Conservation (phyloP, 2,888 invertebrate species). For the Pteria penguin region DNA sequence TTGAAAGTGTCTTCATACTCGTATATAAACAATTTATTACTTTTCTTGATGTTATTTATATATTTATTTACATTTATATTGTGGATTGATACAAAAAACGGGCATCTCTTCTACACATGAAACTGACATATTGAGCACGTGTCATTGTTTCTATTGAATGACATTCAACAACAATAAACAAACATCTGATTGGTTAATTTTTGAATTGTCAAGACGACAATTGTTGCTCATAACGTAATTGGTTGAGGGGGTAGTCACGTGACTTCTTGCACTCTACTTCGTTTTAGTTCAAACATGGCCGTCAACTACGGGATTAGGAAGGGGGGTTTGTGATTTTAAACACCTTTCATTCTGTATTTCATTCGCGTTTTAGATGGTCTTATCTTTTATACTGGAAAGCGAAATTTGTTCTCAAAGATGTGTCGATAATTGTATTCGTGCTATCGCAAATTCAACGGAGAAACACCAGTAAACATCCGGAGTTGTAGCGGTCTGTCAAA, state of each 20-base stretch:
- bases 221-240: constrained; percentile 62
- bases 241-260: constrained; percentile 64
- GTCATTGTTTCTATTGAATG: constrained; percentile 43
- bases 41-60: too few species aligned
- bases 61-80: too few species aligned
- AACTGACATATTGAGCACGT: constrained; percentile 31
- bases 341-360: constrained; percentile 1
- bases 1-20: too few species aligned
- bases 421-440: neutral
- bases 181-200: constrained; percentile 66
- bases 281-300: constrained; percentile 76
- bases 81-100: too few species aligned
- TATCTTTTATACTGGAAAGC: neutral
- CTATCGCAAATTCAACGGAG: neutral
- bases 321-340: constrained; percentile 33
- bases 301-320: constrained; percentile 49
- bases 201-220: constrained; percentile 76
- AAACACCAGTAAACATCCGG: neutral
- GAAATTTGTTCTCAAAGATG: neutral
- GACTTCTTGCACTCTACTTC: constrained; percentile 54
- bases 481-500: neutral
- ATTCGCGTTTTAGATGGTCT: neutral
- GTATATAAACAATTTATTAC: too few species aligned
- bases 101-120: too few species aligned
- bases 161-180: constrained; percentile 51